Evolutionary conservation across 2,888 invertebrate species (phyloP).

Genomic region (Xestia rhomboidea): DNA sequence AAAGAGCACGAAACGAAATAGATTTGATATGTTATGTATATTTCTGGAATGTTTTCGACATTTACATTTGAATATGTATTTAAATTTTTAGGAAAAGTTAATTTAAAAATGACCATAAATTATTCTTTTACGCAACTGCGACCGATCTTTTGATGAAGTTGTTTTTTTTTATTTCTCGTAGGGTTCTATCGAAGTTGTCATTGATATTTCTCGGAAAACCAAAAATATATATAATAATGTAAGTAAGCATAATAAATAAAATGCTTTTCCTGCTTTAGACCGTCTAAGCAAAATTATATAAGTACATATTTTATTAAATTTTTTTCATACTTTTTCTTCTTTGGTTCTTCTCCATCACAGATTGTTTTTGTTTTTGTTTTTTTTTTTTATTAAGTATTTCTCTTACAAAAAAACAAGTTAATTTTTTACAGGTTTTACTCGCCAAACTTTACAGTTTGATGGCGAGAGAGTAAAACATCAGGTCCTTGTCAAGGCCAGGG

Average conservation of each 20-base stretch:
- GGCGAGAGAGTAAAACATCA: neutral
- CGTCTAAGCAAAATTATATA: too few relatives aligned
- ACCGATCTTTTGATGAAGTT: neutral
- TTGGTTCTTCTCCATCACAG: neutral
- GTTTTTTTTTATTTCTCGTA: constrained; percentile 4
- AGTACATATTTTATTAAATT: too few relatives aligned
- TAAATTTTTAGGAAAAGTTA: constrained; percentile 13
- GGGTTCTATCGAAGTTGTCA: neutral
- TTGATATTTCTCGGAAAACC: neutral
- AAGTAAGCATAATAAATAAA: neutral
- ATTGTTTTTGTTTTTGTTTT: too few relatives aligned
- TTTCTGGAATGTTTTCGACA: constrained; percentile 43
- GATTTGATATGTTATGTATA: constrained; percentile 24
- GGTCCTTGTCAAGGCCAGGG: neutral
- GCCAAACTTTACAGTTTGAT: too few relatives aligned
- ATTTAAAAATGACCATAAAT: constrained; percentile 43
- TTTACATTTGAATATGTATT: constrained; percentile 41
- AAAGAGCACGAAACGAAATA: constrained; percentile 46
- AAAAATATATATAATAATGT: neutral
- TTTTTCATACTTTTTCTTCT: neutral
- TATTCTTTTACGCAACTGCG: constrained; percentile 33
- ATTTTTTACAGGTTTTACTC: too few relatives aligned
- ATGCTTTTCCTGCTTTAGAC: neutral
- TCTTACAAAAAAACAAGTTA: too few relatives aligned
- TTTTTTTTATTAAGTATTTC: too few relatives aligned